A percentile compares a stretch with the other conserved stretches of the same genome.
Evolutionary conservation across 2,797 vertebrate species (phyloP).

Genomic region (Enteromius thamalakanensis): DNA sequence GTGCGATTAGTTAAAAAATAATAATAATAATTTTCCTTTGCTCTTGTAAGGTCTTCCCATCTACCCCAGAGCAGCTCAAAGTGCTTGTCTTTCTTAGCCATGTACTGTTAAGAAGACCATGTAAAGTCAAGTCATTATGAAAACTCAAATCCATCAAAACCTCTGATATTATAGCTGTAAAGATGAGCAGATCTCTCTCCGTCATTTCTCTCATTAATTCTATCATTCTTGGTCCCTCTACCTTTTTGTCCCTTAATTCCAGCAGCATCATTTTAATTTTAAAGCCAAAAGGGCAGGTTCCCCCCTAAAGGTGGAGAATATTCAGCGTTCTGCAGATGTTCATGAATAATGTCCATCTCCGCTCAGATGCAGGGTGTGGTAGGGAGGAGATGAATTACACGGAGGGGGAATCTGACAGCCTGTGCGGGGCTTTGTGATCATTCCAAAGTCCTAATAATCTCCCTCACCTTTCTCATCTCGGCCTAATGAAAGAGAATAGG

Average conservation of each 20-base stretch:
- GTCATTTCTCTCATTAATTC: slow-evolving; percentile 4
- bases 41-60: neutral
- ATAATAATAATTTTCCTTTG: neutral
- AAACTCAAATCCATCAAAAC: neutral
- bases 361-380: slow-evolving; percentile 53
- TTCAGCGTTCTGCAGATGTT: slow-evolving; percentile 95
- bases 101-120: neutral
- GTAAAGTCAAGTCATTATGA: neutral
- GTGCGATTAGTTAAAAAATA: neutral
- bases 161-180: neutral
- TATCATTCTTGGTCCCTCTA: neutral
- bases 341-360: slow-evolving; percentile 99
- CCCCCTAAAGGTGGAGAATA: slow-evolving; percentile 89
- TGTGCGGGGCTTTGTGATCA: slow-evolving; percentile 99
- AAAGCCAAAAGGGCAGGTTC: slow-evolving; percentile 87
- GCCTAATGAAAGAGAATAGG: slow-evolving; percentile 99
- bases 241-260: slow-evolving; percentile 70
- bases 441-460: slow-evolving; percentile 99
- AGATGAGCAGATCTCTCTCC: neutral
- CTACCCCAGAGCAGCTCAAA: neutral
- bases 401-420: slow-evolving; percentile 99
- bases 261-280: slow-evolving; percentile 89
- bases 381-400: slow-evolving; percentile 90
- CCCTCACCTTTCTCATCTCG: slow-evolving; percentile 99
- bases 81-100: neutral